Evolutionary conservation across 2,888 invertebrate species (phyloP).

Genomic region (Xanthia icteritia): DNA sequence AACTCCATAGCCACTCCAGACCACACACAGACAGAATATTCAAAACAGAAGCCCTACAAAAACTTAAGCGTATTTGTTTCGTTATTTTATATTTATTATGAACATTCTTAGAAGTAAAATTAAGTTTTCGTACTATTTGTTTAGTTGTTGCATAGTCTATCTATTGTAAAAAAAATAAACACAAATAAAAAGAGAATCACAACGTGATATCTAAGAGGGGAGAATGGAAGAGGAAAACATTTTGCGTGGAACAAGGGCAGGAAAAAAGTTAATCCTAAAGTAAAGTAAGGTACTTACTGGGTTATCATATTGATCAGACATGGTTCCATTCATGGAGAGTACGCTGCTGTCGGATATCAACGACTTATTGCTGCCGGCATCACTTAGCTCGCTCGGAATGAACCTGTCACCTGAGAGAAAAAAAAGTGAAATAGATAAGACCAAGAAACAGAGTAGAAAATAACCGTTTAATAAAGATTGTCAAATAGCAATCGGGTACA

Average conservation of each 20-base stretch:
- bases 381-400: conserved; percentile 84
- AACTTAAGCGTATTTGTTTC: neutral
- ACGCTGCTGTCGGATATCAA: conserved; percentile 84
- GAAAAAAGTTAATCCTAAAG: neutral
- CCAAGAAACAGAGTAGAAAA: neutral
- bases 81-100: neutral
- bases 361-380: conserved; percentile 86
- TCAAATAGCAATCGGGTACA: neutral
- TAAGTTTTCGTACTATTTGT: neutral
- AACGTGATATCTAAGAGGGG: neutral
- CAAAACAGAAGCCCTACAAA: neutral
- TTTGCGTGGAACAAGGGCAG: neutral
- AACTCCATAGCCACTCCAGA: too few species aligned
- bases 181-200: neutral
- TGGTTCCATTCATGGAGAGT: conserved; percentile 83
- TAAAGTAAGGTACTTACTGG: conserved; percentile 74
- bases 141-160: too few species aligned
- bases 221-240: neutral
- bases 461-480: neutral
- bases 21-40: neutral
- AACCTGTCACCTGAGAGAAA: conserved; percentile 81
- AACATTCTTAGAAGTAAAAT: neutral
- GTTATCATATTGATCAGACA: conserved; percentile 84
- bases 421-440: neutral
- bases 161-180: neutral